Evolutionary conservation across 30 jellyfish, hydroid and myxozoan species (phyloP), one percentile per base, ranked within the genome.

Genomic region (Pseudorhiza aurosa): DNA sequence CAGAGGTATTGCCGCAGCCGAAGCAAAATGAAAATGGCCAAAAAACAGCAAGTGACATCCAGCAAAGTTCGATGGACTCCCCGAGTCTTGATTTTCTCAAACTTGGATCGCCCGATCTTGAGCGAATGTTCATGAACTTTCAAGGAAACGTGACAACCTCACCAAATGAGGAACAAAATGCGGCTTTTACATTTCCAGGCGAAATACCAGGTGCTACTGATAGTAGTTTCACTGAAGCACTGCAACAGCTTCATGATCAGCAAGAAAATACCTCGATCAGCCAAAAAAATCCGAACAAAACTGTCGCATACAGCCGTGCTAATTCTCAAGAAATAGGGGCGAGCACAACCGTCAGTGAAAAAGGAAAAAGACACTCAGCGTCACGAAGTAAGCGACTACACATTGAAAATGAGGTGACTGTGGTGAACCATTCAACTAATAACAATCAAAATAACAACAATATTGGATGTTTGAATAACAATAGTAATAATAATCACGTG

Each of bases 61-160:
- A 58, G 25, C 90, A 85, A 22, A 49, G 49, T 8, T 37, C 85
- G 11, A 69, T 85, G 62, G 97, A 94, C 18, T 94, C 99, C 15
- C 99, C 99, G 35, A 83, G 64, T 68, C 89, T 94, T 42, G 99
- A 94, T 70, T 94, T 94, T 50, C 96, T 94, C 74, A 87, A 83
- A 68, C 96, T 94, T 10, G 96, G 96, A 17, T 94, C 99, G 3
- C 99, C 99, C 4, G 99, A 94, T 83, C 70, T 94, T 85, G 99
- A 94, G 71, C 83, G 87, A 53, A 94, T 94, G 95, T 94, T 94
- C 79, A 75, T 94, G 95, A 87, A 88, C 73, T 74, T 94, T 8
- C 96, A 93, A 25, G 99, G 89, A 24, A 83, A 78, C 58, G 97
- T 72, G 25, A 24, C 95, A 14, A 29, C 76, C 6, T 69, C 94